Percentiles rank a stretch among this genome's conserved stretches.
Evolutionary conservation across 2,888 invertebrate species (phyloP).

Genomic region (Hydrotaea cyrtoneurina): DNA sequence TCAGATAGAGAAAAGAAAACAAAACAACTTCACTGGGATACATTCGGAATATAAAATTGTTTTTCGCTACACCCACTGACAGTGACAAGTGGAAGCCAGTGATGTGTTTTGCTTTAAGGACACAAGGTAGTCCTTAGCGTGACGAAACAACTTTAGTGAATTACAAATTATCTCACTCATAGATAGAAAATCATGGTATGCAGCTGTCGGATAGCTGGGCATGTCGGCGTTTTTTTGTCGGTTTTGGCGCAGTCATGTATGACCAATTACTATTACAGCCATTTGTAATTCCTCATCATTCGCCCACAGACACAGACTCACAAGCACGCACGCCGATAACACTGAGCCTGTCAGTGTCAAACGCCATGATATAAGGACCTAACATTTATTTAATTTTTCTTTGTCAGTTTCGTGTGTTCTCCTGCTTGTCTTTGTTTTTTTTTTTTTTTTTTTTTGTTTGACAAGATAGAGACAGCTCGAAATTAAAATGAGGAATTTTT

Average conservation of each 20-base stretch:
- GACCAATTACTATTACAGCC: slow-evolving; percentile 12
- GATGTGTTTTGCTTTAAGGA: slow-evolving; percentile 7
- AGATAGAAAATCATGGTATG: neutral
- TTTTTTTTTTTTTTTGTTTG: no score
- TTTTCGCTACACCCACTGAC: neutral
- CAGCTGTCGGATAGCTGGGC: neutral
- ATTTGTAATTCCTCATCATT: neutral
- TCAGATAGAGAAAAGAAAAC: no score
- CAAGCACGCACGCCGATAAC: neutral
- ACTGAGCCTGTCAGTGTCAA: neutral
- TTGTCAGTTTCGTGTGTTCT: neutral
- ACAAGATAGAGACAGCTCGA: neutral
- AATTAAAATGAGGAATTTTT: neutral
- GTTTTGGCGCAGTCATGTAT: slow-evolving; percentile 8
- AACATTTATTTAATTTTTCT: neutral
- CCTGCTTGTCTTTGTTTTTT: neutral
- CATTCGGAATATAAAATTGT: neutral
- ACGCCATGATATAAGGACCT: neutral
- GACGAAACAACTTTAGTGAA: slow-evolving; percentile 5
- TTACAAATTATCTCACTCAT: slow-evolving; percentile 1
- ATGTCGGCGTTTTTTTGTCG: neutral
- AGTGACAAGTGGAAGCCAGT: neutral
- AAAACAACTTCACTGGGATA: neutral
- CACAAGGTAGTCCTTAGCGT: neutral
- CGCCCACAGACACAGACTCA: no score